Evolutionary conservation across 2,113 vertebrate species (phyloP), one percentile per base, ranked within the genome.

Genomic region (Phrynocephalus versicolor): DNA sequence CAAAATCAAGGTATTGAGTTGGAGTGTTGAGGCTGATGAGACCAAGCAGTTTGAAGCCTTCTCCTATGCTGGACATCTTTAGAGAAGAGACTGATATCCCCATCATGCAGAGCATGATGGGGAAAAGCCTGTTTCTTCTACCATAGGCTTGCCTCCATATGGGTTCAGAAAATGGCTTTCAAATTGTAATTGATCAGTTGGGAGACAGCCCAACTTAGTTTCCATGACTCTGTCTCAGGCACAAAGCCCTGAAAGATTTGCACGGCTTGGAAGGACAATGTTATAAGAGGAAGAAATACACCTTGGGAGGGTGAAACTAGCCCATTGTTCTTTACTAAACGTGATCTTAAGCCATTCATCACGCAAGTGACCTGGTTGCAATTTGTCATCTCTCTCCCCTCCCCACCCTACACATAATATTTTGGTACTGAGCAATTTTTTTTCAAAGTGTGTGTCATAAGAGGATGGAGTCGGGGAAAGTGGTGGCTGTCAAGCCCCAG

Each of bases 401-500:
- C 60, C 41, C 58, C 75, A 27, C 27, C 45, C 45, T 10, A 51
- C 45, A 51, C 45, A n/a, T n/a, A 51, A 51, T 10, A 33, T 60
- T 71, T 78, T 85, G 15, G 18, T 71, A 58, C 51, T 35, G 33
- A n/a, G 18, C 33, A 45, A 39, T 70, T 69, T 78, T 65, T 67
- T 27, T 67, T 67, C 30, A 12, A 27, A 70, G 27, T 45, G 37
- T 23, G 10, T 58, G 37, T 79, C 75, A 33, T n/a, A 58, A 70
- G 67, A 70, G 85, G 58, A 51, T 90, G 83, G 73, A 89, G 90
- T 37, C 1, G 69, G n/a, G n/a, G 6, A 81, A 88, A 27, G 69
- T 88, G 87, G 65, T 86, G 85, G 39, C 2, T 75, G 90, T 92
- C 25, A 41, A 86, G 76, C 83, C 82, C 60, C 82, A 85, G 82